Evolutionary conservation across 2,888 invertebrate genomes (phyloP), one percentile per base, ranked within the genome.

Genomic region (Epinotia nisella): DNA sequence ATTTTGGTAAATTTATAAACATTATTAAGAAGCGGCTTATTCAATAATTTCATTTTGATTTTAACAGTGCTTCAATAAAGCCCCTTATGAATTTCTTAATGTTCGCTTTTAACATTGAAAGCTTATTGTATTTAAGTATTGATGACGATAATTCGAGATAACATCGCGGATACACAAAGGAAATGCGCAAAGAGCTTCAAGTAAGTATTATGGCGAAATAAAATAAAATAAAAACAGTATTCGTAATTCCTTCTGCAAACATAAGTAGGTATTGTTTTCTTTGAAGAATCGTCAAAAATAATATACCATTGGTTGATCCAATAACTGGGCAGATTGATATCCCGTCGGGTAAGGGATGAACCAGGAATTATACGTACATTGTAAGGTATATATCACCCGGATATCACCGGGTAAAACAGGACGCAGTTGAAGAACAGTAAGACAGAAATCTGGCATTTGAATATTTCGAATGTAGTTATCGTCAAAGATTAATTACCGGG

Each of bases 301-400:
- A 72, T 66, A 62, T 60, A 53, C 59, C 24, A 69, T 61, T 64
- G 35, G 17, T 61, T 67, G 58, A 64, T 59, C 69, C 64, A 73
- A 69, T 62, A 69, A 61, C 61, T 19, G 62, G 49, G 64, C 45
- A 53, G 59, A 70, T 74, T 74, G 58, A 74, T 65, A 53, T 61
- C 56, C 53, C 17, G 56, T 2, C 21, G 24, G 39, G 61, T 17
- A 49, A 19, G n/a, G 39, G 58, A 17, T 35, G 15, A 64, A 39
- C 49, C 24, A 13, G 64, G 62, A n/a, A 64, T 62, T 56, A 70
- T 64, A 64, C 56, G 39, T 56, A 55, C 35, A 59, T 58, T 39
- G 55, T 39, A 67, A 19, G 35, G 58, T 51, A 64, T 70, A 51
- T 58, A 49, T 64, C 35, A 70, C 19, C 56, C 64, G 64, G 49